A percentile compares a stretch with the other conserved stretches of the same genome.
These are phyloP conservation scores for Cydia fagiglandana DNA, from an alignment of 1,140 invertebrate genomes.

Conservation along the genomic window DNA sequence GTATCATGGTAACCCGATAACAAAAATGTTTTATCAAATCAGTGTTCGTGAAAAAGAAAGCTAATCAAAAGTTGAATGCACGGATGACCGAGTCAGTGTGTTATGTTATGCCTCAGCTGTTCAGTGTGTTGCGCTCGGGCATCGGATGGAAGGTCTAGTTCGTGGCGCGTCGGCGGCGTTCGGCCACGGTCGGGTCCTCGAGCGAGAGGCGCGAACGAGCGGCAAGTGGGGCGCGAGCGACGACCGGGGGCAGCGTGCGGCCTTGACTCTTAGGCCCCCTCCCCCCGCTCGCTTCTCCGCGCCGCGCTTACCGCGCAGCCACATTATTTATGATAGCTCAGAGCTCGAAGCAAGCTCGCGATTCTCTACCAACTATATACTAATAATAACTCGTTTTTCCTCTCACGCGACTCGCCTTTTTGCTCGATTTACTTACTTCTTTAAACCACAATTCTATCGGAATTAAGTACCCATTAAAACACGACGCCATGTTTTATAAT, in stretches of 20 bases:
- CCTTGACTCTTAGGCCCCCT: conserved; percentile 82
- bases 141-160: conserved; percentile 76
- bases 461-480: conserved; percentile 37
- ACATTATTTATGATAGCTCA: conserved; percentile 78
- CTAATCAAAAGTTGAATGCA: conserved; percentile 79
- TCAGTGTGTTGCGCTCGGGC: conserved; percentile 68
- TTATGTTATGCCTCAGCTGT: conserved; percentile 78
- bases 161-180: conserved; percentile 56
- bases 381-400: conserved; percentile 79
- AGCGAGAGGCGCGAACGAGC: conserved; percentile 59
- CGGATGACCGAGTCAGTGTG: conserved; percentile 79
- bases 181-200: conserved; percentile 58
- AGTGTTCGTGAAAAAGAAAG: conserved; percentile 70
- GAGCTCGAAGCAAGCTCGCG: conserved; percentile 71
- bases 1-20: conserved; percentile 2
- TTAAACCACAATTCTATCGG: conserved; percentile 23
- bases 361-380: conserved; percentile 61
- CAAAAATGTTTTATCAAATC: conserved; percentile 38
- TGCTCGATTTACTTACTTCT: conserved; percentile 41
- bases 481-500: conserved; percentile 37
- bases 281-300: conserved; percentile 40
- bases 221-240: conserved; percentile 74
- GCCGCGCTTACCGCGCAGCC: conserved; percentile 61
- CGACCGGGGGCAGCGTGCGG: conserved; percentile 83
- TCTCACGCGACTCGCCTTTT: conserved; percentile 74